Percentiles rank a stretch among this genome's conserved stretches.
phyloP scores from a whole-genome alignment of 2,888 invertebrate species.

The Perdita meconis region DNA sequence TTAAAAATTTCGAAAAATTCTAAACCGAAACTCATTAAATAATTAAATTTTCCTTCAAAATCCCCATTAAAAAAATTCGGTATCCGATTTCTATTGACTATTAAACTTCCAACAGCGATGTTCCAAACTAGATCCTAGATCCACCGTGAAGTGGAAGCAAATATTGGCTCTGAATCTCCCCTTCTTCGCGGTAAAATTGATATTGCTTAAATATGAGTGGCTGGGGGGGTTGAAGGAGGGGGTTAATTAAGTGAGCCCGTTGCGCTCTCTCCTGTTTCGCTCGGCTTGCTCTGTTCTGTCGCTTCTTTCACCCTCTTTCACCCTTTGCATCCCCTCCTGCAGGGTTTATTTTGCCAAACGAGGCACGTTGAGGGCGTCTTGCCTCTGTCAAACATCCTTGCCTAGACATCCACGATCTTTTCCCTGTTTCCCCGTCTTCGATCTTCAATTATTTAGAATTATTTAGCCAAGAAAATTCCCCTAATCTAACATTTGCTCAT shows the following conservation, averaged over 20 bases:
- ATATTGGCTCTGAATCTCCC: constrained; percentile 48
- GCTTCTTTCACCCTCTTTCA: constrained; percentile 14
- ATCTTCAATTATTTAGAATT: no score
- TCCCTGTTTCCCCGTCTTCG: no score
- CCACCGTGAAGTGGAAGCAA: constrained; percentile 26
- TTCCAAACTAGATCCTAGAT: no score
- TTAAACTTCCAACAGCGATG: neutral
- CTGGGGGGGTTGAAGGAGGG: constrained; percentile 34
- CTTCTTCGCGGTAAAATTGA: constrained; percentile 71
- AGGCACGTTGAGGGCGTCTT: constrained; percentile 14
- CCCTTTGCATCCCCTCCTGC: constrained; percentile 9
- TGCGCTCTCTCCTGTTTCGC: constrained; percentile 19
- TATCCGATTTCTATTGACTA: constrained; percentile 43
- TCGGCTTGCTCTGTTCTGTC: constrained; percentile 18
- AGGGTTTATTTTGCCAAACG: constrained; percentile 56
- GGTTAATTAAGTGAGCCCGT: constrained; percentile 60
- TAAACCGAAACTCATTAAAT: no score
- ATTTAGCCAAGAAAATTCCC: no score
- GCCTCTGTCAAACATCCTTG: no score
- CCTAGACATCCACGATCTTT: no score
- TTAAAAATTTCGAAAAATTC: no score
- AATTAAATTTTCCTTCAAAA: no score
- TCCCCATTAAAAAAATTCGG: constrained; percentile 12
- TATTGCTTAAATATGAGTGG: constrained; percentile 55
- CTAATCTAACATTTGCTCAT: no score